These are phyloP conservation scores for Saccostrea cuccullata DNA, from an alignment of 1,140 invertebrate species.

Conservation along the genomic window DNA sequence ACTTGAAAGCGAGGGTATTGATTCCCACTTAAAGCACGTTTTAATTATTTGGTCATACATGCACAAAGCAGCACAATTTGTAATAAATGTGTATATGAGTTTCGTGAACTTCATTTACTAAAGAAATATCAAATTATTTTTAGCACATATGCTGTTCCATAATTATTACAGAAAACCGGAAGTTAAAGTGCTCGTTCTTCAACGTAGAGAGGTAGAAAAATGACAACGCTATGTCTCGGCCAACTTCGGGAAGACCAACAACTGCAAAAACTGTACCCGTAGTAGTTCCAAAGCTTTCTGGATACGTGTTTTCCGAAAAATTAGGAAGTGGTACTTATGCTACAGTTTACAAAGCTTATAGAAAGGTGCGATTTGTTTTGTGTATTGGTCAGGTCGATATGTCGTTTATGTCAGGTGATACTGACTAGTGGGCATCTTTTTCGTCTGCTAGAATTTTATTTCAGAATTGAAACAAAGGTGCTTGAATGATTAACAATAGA, in stretches of 20 bases:
- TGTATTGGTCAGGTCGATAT: neutral
- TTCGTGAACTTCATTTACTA: neutral
- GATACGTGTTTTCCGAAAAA: constrained; percentile 82
- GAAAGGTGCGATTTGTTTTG: constrained; percentile 83
- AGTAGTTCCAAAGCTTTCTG: constrained; percentile 67
- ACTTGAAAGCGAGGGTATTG: no score
- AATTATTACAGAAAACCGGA: neutral
- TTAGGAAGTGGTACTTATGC: constrained; percentile 93
- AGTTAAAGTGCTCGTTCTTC: constrained; percentile 19
- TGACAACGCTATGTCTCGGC: constrained; percentile 49
- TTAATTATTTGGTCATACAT: no score
- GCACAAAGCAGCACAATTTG: no score
- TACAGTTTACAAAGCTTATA: constrained; percentile 90
- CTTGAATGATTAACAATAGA: no score
- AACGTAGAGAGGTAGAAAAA: constrained; percentile 23
- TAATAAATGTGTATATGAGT: neutral
- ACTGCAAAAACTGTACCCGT: constrained; percentile 43
- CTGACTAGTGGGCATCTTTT: neutral
- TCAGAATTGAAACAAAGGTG: no score
- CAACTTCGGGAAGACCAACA: constrained; percentile 54
- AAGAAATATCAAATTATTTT: neutral
- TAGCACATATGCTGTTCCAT: neutral
- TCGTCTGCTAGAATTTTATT: constrained; percentile 27
- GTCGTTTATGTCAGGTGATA: neutral
- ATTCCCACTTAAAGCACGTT: no score